phyloP scores from a whole-genome alignment of 2,888 invertebrate genomes.

The Nemoura dubitans region DNA sequence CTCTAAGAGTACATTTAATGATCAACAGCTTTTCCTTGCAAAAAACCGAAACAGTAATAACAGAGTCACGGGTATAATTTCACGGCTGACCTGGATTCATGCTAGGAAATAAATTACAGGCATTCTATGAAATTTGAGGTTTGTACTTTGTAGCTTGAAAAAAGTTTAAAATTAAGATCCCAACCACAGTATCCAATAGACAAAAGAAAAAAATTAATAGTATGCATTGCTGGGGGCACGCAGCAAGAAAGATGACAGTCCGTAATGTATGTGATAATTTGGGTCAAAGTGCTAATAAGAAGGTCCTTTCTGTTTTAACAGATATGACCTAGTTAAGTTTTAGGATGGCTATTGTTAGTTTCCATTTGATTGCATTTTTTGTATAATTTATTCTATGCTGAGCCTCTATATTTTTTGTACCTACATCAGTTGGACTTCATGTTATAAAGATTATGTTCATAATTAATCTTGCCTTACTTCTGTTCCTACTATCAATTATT shows the following conservation, averaged over 20 bases:
- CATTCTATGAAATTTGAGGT: too few relatives aligned
- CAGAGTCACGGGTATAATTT: too few relatives aligned
- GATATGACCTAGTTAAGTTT: neutral
- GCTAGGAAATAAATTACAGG: neutral
- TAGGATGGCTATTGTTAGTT: neutral
- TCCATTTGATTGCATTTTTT: neutral
- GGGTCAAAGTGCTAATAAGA: neutral
- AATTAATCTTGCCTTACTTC: neutral
- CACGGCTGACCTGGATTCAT: neutral
- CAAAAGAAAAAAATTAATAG: too few relatives aligned
- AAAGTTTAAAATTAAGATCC: too few relatives aligned
- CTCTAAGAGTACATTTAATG: too few relatives aligned
- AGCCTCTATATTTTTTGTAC: neutral
- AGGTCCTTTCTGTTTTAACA: neutral
- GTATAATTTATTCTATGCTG: neutral
- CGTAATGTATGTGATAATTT: too few relatives aligned
- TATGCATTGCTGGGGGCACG: too few relatives aligned
- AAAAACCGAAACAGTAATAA: too few relatives aligned
- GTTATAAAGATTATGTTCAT: constrained; percentile 17
- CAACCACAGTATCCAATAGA: too few relatives aligned
- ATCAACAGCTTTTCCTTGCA: too few relatives aligned
- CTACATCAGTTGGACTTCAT: neutral
- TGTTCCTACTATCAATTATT: neutral
- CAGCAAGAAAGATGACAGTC: too few relatives aligned
- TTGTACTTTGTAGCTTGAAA: too few relatives aligned